Base-by-base conservation (phyloP, 2,113 vertebrate species). In the Psettodes erumei region DNA sequence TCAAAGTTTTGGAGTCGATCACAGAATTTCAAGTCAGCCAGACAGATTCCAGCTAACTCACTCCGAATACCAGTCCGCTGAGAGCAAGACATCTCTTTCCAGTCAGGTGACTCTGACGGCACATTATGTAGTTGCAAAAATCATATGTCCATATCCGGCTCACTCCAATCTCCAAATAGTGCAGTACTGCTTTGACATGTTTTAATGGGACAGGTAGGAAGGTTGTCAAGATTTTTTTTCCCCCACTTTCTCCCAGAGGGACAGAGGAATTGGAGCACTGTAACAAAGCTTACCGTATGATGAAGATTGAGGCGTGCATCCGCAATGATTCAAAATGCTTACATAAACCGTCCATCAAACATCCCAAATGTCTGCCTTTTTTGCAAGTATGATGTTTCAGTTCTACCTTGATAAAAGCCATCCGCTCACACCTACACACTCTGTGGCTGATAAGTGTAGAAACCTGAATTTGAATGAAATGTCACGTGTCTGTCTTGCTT, bases 21-120 rank as follows among this genome's bases (percentile, higher is more conserved):
- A 54, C 60, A 64, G 82, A 77, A 71, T 87, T 85, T 87, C 64
- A 80, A 86, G 74, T 68, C 61, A 63, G 63, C 35, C 35, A 42
- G 45, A 9, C 37, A 55, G 35, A 82, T 45, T 68, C 53, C 43
- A 40, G 47, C 58, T 59, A 65, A 84, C 63, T 70, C 72, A 56
- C 63, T 84, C 13, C 2, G 16, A 64, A 62, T 18, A 5, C 43
- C 33, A 48, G 60, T 85, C 81, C 66, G 51, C 48, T 8, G 64
- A 65, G 69, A 73, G 50, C 50, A 67, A 60, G 15, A 63, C 64
- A 73, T 79, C 43, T 55, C 51, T 66, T 42, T 67, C 37, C 8
- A 38, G 51, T 72, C 27, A 65, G 61, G 37, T 48, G 2, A 43
- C 55, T 77, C 37, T 58, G 64, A 60, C 47, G 30, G 63, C 28